Conservation (phyloP, 2,797 vertebrate genomes). For the Vespertilio murinus region DNA sequence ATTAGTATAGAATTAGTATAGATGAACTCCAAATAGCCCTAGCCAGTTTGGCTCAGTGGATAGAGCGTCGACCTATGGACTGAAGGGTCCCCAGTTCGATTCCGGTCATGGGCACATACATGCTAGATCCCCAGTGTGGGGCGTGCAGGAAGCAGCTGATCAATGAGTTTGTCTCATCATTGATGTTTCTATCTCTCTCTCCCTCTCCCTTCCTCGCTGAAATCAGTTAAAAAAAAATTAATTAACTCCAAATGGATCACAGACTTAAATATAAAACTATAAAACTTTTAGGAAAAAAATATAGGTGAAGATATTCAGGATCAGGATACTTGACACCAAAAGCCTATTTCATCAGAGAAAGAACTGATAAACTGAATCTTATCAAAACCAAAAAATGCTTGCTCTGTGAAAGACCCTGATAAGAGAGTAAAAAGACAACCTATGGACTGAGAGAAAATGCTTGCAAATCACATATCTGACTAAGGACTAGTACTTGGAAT, state of each 20-base stretch:
- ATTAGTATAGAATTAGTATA: no score
- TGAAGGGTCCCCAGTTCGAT: no score
- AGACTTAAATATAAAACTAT: not conserved
- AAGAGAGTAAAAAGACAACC: not conserved
- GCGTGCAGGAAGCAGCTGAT: no score
- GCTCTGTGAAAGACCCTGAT: not conserved
- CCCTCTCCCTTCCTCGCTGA: no score
- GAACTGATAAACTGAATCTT: not conserved
- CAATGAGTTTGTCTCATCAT: no score
- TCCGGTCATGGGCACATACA: no score
- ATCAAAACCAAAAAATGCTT: not conserved
- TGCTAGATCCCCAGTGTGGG: no score
- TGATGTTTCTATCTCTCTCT: no score
- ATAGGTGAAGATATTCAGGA: not conserved
- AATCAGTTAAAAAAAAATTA: not conserved
- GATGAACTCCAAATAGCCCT: no score
- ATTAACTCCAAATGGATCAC: not conserved
- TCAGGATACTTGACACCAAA: not conserved
- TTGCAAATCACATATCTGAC: not conserved
- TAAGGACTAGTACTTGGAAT: not conserved
- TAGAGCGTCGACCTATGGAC: no score
- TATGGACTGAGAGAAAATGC: not conserved
- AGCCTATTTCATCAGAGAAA: not conserved
- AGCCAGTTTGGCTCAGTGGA: no score
- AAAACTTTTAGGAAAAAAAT: not conserved